phyloP scores from a whole-genome alignment of 2,797 vertebrate genomes.

The Ataeniobius toweri region DNA sequence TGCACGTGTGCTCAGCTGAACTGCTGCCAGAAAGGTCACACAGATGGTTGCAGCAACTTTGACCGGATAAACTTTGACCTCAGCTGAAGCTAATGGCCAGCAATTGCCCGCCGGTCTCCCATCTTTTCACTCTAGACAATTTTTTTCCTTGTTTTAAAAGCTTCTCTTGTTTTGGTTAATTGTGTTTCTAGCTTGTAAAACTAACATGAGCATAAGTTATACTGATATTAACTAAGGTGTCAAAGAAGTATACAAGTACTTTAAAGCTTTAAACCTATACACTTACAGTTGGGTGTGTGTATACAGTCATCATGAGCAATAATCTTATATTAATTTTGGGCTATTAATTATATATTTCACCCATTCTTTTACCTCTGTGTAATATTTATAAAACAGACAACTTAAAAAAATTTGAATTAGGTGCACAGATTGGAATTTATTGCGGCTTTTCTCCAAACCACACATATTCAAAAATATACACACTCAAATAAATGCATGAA shows the following conservation, averaged over 20 bases:
- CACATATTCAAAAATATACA: background rate
- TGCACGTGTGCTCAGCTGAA: conserved; percentile 54
- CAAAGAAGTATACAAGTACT: conserved; percentile 35
- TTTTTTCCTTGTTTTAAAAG: background rate
- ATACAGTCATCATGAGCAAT: background rate
- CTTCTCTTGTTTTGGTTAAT: background rate
- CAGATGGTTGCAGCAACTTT: conserved; percentile 62
- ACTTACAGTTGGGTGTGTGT: background rate
- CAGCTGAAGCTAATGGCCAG: conserved; percentile 37
- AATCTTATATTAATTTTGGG: background rate
- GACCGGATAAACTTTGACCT: conserved; percentile 58
- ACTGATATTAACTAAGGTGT: conserved; percentile 11
- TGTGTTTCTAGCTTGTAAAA: background rate
- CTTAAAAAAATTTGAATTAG: background rate
- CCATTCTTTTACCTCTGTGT: background rate
- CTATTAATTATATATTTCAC: background rate
- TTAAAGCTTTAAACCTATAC: conserved; percentile 26
- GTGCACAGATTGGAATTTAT: too few relatives aligned
- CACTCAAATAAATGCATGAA: background rate
- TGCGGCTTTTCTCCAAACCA: background rate
- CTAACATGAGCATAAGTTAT: background rate
- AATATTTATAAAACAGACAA: background rate
- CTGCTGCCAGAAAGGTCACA: conserved; percentile 48
- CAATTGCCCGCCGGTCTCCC: conserved; percentile 11
- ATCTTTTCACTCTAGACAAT: conserved; percentile 17